Conservation (phyloP, 1,140 invertebrate species). For the Nymphalis io region DNA sequence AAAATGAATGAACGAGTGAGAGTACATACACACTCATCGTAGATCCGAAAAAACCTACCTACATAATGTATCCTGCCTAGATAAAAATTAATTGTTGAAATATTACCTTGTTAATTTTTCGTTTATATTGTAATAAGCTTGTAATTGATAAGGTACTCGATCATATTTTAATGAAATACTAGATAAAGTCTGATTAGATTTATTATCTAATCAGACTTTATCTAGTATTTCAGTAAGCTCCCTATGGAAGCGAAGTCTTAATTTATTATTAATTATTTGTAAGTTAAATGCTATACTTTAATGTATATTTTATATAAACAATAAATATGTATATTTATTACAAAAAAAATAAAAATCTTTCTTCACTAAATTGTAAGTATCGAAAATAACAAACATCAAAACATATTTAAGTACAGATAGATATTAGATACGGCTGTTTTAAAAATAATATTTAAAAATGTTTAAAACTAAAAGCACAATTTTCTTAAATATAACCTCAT, state of each 20-base stretch:
- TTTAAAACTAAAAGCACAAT: too few species aligned
- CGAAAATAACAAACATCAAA: too few species aligned
- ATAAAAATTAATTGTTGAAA: slow-evolving; percentile 11
- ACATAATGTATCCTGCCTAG: background rate
- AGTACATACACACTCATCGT: slow-evolving; percentile 5
- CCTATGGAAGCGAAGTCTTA: background rate
- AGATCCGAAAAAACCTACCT: slow-evolving; percentile 3
- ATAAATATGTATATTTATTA: too few species aligned
- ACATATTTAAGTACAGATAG: too few species aligned
- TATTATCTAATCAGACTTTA: too few species aligned
- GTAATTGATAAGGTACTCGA: slow-evolving; percentile 26
- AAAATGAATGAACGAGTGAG: slow-evolving; percentile 49
- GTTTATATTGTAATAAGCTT: slow-evolving; percentile 25
- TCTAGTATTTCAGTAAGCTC: background rate
- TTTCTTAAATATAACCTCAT: too few species aligned
- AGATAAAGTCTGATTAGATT: slow-evolving; percentile 24
- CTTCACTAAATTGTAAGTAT: too few species aligned
- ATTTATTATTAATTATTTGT: background rate
- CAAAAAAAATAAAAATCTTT: too few species aligned
- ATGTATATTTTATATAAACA: too few species aligned
- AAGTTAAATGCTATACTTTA: too few species aligned
- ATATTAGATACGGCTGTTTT: too few species aligned
- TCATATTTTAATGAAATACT: slow-evolving; percentile 21
- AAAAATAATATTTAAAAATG: too few species aligned
- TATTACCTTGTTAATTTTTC: slow-evolving; percentile 11